Conservation (phyloP, 2,797 vertebrate genomes). For the Hemitrygon akajei region DNA sequence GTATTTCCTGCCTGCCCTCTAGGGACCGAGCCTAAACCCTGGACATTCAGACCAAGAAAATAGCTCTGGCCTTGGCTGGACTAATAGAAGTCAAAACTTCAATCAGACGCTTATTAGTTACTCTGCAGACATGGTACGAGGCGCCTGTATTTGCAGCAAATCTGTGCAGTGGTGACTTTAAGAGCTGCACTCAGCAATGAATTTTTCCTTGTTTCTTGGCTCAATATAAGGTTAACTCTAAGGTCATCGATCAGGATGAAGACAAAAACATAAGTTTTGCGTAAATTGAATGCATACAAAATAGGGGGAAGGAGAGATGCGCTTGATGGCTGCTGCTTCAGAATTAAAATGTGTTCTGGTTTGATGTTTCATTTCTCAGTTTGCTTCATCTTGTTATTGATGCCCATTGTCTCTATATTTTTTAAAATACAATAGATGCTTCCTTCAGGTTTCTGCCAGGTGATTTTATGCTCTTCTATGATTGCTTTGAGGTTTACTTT, state of each 20-base stretch:
- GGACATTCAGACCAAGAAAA: slow-evolving; percentile 52
- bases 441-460: not conserved
- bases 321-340: not conserved
- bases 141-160: slow-evolving; percentile 51
- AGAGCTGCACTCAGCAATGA: slow-evolving; percentile 47
- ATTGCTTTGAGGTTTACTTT: not conserved
- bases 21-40: slow-evolving; percentile 47
- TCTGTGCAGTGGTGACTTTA: slow-evolving; percentile 45
- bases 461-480: not conserved
- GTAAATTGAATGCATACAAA: slow-evolving; percentile 27
- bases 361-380: not conserved
- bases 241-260: slow-evolving; percentile 50
- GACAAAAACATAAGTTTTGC: slow-evolving; percentile 15
- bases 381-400: not conserved
- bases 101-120: slow-evolving; percentile 56
- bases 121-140: slow-evolving; percentile 45
- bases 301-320: not conserved
- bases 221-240: slow-evolving; percentile 52
- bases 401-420: not conserved
- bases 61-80: slow-evolving; percentile 51
- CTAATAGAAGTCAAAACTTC: slow-evolving; percentile 60
- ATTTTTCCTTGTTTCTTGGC: slow-evolving; percentile 52
- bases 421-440: not conserved
- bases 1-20: slow-evolving; percentile 51
- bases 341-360: not conserved